Percentiles rank a stretch among this genome's conserved stretches.
Evolutionary conservation across 2,797 vertebrate species (phyloP).

Genomic region (Sebastes hopkinsi): DNA sequence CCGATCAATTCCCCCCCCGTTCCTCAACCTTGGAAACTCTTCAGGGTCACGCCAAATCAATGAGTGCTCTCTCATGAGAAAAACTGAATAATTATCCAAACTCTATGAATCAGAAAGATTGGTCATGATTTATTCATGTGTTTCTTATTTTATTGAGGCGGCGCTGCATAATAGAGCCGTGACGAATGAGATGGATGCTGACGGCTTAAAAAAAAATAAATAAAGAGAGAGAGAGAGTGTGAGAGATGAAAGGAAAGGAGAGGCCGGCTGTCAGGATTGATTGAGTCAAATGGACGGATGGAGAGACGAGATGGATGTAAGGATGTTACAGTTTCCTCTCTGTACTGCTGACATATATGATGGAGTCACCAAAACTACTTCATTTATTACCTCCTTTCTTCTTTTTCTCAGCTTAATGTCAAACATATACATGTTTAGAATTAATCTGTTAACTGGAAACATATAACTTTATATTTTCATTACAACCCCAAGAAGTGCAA

Average conservation of each 20-base stretch:
- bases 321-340: not conserved
- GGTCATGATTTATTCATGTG: slow-evolving; percentile 73
- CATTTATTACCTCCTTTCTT: not conserved
- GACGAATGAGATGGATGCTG: slow-evolving; percentile 63
- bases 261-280: slow-evolving; percentile 54
- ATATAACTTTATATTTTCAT: not conserved
- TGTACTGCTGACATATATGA: not conserved
- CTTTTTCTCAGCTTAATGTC: not conserved
- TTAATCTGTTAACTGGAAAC: not conserved
- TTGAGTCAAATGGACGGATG: slow-evolving; percentile 47
- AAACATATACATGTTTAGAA: not conserved
- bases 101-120: slow-evolving; percentile 55
- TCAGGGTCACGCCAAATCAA: slow-evolving; percentile 70
- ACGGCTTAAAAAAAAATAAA: slow-evolving; percentile 43
- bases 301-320: slow-evolving; percentile 27
- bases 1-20: slow-evolving; percentile 61
- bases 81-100: slow-evolving; percentile 69
- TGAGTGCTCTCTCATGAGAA: slow-evolving; percentile 32
- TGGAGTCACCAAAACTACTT: not conserved
- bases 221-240: slow-evolving; percentile 8
- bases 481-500: not conserved
- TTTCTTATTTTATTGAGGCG: slow-evolving; percentile 62
- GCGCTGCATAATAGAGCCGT: slow-evolving; percentile 64
- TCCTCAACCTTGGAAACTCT: slow-evolving; percentile 65
- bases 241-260: slow-evolving; percentile 60